Base-by-base conservation (phyloP, 2,113 vertebrate genomes). In the Peromyscus californicus region DNA sequence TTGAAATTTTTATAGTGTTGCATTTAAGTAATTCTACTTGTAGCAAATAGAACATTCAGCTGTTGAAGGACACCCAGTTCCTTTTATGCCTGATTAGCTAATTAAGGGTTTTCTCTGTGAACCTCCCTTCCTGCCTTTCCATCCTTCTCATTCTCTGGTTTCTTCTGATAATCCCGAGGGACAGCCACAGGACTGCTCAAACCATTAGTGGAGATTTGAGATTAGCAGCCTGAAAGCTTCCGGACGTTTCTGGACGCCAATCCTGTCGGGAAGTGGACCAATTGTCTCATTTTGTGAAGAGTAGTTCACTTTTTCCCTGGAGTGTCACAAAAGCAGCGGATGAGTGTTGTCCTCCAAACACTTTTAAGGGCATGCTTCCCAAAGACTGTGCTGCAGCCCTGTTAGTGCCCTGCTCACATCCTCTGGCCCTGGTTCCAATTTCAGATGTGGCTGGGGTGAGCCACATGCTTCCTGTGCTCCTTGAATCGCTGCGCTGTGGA, bases 191-290 rank as follows among this genome's bases (percentile, higher is more conserved):
- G 63, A 75, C 94, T 19, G 78, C 22, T 93, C 84, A 84, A 59
- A 82, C 92, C 84, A 92, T 96, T 97, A 96, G 90, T 31, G 42
- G 65, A 93, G 84, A 87, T 95, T 74, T 74, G 67, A 90, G 83
- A 89, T 87, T 61, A 57, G 85, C 51, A 11, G 65, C 89, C 86
- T 94, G 82, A 96, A 95, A 98, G 85, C 70, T 54, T 89, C 90
- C 24, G 7, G 92, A 93, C 89, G 78, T 86, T 59, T 89, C 95
- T 75, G 36, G 95, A 94, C 0, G 19, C n/a, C 57, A 1, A 59
- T 48, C 51, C 61, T 83, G 63, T 74, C 45, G 45, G 45, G 45
- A 95, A 89, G 54, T 39, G 12, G 69, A 90, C 65, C 88, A 31
- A 94, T 86, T 94, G 87, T 17, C 36, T 82, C 82, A 82, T 92